phyloP scores from a whole-genome alignment of 2,113 vertebrate species.

The Ptychochromis oligacanthus region DNA sequence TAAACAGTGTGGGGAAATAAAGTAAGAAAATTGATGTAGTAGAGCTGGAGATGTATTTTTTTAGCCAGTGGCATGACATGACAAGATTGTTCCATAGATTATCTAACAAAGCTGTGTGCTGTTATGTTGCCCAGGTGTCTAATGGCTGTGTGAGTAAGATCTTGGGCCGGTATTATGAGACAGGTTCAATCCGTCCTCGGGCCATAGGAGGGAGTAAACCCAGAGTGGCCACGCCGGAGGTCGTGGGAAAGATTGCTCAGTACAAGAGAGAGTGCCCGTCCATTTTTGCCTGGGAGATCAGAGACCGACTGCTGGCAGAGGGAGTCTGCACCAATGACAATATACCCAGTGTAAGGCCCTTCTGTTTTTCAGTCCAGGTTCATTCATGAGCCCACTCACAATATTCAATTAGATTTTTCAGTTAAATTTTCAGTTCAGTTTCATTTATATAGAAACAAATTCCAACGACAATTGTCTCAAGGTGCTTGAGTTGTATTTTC shows the following conservation, averaged over 20 bases:
- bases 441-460: background rate
- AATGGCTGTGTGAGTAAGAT: conserved; percentile 99
- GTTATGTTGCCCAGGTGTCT: conserved; percentile 91
- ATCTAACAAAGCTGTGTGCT: conserved; percentile 79
- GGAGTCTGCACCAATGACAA: conserved; percentile 99
- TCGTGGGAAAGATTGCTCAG: conserved; percentile 97
- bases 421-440: background rate
- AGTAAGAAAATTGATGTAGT: too few species aligned
- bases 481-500: background rate
- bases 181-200: conserved; percentile 97
- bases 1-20: too few species aligned
- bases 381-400: background rate
- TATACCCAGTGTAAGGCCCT: conserved; percentile 95
- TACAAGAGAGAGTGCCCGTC: conserved; percentile 99
- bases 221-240: conserved; percentile 97
- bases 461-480: background rate
- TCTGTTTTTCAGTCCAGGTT: conserved; percentile 3
- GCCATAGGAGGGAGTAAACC: conserved; percentile 99
- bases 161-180: conserved; percentile 99
- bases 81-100: background rate
- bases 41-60: too few species aligned
- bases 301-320: conserved; percentile 98
- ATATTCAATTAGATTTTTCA: background rate
- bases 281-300: conserved; percentile 99
- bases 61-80: background rate